phyloP scores from a whole-genome alignment of 2,797 vertebrate species.

The Tiaroga cobitis region DNA sequence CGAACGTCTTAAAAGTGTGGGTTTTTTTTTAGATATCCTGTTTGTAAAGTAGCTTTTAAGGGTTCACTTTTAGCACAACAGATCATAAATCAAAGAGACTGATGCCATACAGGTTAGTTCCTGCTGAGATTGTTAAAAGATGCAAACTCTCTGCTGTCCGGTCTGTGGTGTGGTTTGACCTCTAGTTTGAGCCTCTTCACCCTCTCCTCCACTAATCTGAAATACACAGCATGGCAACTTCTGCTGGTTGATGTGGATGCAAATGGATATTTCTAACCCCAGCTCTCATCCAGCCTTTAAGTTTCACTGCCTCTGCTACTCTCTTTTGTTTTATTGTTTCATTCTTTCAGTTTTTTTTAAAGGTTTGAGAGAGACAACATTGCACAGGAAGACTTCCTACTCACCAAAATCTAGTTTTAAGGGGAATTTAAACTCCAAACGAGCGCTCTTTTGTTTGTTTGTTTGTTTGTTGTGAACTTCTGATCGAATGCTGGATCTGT shows the following conservation, averaged over 20 bases:
- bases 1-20: neutral
- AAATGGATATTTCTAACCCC: slow-evolving; percentile 98
- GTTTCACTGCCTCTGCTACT: slow-evolving; percentile 80
- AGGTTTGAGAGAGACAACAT: slow-evolving; percentile 87
- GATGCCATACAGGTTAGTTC: slow-evolving; percentile 44
- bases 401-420: slow-evolving; percentile 46
- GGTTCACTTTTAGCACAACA: neutral
- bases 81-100: neutral
- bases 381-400: slow-evolving; percentile 93
- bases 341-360: slow-evolving; percentile 80
- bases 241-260: slow-evolving; percentile 91
- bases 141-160: slow-evolving; percentile 80
- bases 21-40: neutral
- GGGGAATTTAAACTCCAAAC: slow-evolving; percentile 21
- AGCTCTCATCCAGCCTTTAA: slow-evolving; percentile 86
- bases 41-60: neutral
- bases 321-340: slow-evolving; percentile 77
- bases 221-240: slow-evolving; percentile 79
- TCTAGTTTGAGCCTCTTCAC: slow-evolving; percentile 70
- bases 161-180: slow-evolving; percentile 73
- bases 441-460: slow-evolving; percentile 23
- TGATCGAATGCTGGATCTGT: slow-evolving; percentile 79
- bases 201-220: slow-evolving; percentile 71
- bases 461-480: slow-evolving; percentile 70
- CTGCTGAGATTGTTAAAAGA: slow-evolving; percentile 81